These are phyloP conservation scores for Drosophila novamexicana DNA, from an alignment of 1,140 invertebrate genomes.

Conservation along the genomic window DNA sequence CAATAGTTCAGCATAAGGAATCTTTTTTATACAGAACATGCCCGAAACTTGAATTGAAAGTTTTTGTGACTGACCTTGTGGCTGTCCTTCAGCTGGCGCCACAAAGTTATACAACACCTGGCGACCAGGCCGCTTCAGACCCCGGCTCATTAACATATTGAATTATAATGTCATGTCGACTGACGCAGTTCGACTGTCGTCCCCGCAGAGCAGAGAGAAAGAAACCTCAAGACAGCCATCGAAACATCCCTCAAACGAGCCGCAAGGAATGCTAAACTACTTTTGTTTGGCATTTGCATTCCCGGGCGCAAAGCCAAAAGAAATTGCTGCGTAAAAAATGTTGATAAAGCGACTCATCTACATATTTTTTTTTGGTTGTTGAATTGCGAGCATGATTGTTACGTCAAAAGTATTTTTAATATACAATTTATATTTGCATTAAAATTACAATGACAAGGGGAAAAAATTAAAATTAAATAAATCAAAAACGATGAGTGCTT, in stretches of 20 bases:
- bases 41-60: background rate
- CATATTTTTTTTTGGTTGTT: conserved; percentile 54
- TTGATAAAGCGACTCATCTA: conserved; percentile 51
- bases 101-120: conserved; percentile 50
- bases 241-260: conserved; percentile 64
- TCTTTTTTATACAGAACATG: no score
- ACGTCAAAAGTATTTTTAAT: conserved; percentile 57
- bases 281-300: conserved; percentile 72
- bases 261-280: conserved; percentile 71
- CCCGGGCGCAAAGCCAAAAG: conserved; percentile 40
- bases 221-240: conserved; percentile 22
- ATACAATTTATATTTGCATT: conserved; percentile 39
- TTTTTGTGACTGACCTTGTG: conserved; percentile 57
- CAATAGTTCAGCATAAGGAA: no score
- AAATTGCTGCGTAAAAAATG: conserved; percentile 33
- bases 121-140: conserved; percentile 9
- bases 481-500: conserved; percentile 49
- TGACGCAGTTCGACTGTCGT: conserved; percentile 7
- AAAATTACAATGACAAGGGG: conserved; percentile 30
- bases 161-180: conserved; percentile 73
- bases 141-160: conserved; percentile 73
- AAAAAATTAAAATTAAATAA: background rate
- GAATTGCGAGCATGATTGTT: conserved; percentile 64
- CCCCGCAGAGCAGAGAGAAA: background rate
- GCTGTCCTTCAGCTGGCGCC: conserved; percentile 34